Base-by-base conservation (phyloP, 2,797 vertebrate genomes). In the Galaxias olidus region DNA sequence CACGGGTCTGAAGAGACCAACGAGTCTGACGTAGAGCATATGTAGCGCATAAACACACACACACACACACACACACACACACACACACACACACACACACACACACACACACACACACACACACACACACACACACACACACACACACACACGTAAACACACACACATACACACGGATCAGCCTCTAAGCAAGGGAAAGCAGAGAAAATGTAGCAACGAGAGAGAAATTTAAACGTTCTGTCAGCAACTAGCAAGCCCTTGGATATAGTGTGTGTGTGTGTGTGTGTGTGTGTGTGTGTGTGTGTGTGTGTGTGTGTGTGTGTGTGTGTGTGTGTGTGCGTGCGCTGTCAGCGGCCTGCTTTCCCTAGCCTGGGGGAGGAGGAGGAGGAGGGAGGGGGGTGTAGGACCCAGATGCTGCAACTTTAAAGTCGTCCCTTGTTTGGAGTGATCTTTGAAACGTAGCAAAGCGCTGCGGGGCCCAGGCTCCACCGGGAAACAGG, bases 91-190 rank as follows among this genome's bases (percentile, higher is more conserved):
- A 51, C 10, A 9, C 49, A 51, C 49, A 18, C 49, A 51, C 11
- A 83, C 81, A 69, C 77, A 84, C 77, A 86, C 90, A 88, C 73
- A 83, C 83, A 73, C 73, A 73, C 67, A 78, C 83, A 81, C 84
- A 85, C 72, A 82, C 79, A 75, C 64, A 4, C 20, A 13, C 10
- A 44, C 62, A 65, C 49, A 15, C 17, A 17, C 14, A 51, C 10
- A 9, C 49, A 51, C 49, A 18, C 49, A 51, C 11, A 18, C 65
- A 45, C 61, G 63, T 12, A 54, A 59, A 67, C 69, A 44, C 41
- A 15, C 55, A 10, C 14, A 11, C 6, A 49, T 65, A 49, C 60
- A 62, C 48, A 65, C 68, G 68, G 71, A 71, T 68, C 71, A 47
- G 67, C 48, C 40, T 30, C 57, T 45, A 45, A 65, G 47, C 44